Conservation (phyloP, 2,797 vertebrate species). For the Tadarida brasiliensis region DNA sequence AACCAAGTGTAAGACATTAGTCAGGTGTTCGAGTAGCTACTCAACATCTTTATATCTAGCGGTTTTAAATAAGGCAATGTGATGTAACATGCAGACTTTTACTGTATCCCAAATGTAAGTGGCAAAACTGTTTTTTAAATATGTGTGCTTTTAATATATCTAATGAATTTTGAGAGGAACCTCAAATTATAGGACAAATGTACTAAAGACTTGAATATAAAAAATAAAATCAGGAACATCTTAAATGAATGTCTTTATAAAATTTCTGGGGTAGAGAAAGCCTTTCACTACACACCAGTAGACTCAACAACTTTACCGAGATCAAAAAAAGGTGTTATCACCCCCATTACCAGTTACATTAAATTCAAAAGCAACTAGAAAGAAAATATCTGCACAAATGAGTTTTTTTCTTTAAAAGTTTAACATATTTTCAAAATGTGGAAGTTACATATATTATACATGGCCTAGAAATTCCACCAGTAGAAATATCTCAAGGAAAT, state of each 20-base stretch:
- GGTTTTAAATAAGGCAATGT: slow-evolving; percentile 17
- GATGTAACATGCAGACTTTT: background rate
- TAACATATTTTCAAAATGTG: slow-evolving; percentile 28
- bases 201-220: background rate
- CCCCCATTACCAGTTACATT: background rate
- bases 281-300: background rate
- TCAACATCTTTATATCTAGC: background rate
- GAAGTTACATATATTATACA: background rate
- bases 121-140: slow-evolving; percentile 30
- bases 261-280: background rate
- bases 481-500: slow-evolving; percentile 42
- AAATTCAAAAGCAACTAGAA: slow-evolving; percentile 37
- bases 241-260: slow-evolving; percentile 46
- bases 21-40: background rate
- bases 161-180: background rate
- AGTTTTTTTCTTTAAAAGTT: background rate
- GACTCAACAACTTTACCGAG: slow-evolving; percentile 8
- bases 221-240: slow-evolving; percentile 23
- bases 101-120: background rate
- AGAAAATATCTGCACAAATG: background rate
- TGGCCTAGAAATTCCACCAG: background rate
- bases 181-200: background rate
- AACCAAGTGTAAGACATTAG: background rate
- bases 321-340: background rate
- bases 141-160: background rate